Percentiles rank a stretch among this genome's conserved stretches.
Evolutionary conservation across 2,888 invertebrate genomes (phyloP).

Genomic region (Tuberolachnus salignus): DNA sequence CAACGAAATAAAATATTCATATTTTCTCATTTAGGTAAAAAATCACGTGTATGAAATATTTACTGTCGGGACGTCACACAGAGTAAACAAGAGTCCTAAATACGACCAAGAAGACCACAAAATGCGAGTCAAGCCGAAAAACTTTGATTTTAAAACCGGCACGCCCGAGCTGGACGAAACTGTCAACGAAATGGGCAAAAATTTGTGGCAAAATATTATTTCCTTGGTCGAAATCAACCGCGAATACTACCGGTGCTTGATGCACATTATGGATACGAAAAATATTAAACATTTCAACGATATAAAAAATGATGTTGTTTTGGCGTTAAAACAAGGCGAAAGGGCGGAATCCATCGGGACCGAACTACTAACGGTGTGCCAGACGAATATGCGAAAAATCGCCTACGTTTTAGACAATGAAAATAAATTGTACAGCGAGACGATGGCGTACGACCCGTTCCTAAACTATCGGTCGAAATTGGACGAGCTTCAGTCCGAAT

Average conservation of each 20-base stretch:
- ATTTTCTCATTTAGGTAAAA: conserved; percentile 20
- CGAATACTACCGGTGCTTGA: not conserved
- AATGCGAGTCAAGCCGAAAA: not conserved
- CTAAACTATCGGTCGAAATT: not conserved
- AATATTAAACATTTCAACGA: not conserved
- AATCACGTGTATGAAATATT: not conserved
- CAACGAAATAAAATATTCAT: not conserved
- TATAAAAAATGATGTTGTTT: not conserved
- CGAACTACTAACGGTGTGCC: not conserved
- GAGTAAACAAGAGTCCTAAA: not conserved
- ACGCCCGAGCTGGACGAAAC: not conserved
- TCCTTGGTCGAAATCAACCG: not conserved
- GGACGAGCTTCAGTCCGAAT: not conserved
- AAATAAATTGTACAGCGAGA: not conserved
- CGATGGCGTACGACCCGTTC: no score
- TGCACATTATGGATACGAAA: not conserved
- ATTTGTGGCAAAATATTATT: conserved; percentile 19
- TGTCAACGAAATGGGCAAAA: not conserved
- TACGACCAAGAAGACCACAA: not conserved
- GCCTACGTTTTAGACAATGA: not conserved
- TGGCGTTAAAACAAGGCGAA: not conserved
- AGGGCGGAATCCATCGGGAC: not conserved
- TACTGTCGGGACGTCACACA: not conserved
- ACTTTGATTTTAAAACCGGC: not conserved
- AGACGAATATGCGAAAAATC: not conserved